Evolutionary conservation across 2,113 vertebrate genomes (phyloP).

Genomic region (Dolichallabes microphthalmus): DNA sequence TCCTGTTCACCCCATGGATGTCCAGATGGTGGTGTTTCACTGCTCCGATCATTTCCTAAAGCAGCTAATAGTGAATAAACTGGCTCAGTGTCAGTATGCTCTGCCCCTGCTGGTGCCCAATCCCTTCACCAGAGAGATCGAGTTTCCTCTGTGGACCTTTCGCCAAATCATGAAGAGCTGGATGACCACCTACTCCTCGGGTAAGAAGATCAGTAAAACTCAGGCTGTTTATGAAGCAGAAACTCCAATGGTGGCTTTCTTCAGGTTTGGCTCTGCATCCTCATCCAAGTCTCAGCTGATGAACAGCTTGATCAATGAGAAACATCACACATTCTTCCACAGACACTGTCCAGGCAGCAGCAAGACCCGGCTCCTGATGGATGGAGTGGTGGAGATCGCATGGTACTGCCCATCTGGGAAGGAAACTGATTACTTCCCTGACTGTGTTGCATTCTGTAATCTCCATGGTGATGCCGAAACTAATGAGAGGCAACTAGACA

Average conservation of each 20-base stretch:
- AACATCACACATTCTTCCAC: slow-evolving; percentile 71
- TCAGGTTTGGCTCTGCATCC: slow-evolving; percentile 69
- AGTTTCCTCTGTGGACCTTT: slow-evolving; percentile 73
- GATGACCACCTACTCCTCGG: slow-evolving; percentile 50
- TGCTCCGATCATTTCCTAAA: slow-evolving; percentile 72
- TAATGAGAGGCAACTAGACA: neutral
- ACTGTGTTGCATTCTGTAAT: slow-evolving; percentile 72
- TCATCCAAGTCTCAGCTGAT: slow-evolving; percentile 77
- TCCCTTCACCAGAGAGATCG: slow-evolving; percentile 55
- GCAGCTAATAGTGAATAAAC: slow-evolving; percentile 69
- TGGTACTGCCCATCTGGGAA: slow-evolving; percentile 75
- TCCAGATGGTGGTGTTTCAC: slow-evolving; percentile 76
- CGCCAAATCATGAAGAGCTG: slow-evolving; percentile 70
- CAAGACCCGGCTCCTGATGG: slow-evolving; percentile 64
- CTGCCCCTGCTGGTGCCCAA: slow-evolving; percentile 73
- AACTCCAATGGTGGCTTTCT: slow-evolving; percentile 69
- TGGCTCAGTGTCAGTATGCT: slow-evolving; percentile 75
- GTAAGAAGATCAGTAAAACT: slow-evolving; percentile 22
- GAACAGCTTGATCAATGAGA: slow-evolving; percentile 69
- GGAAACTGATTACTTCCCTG: slow-evolving; percentile 63
- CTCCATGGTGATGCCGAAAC: slow-evolving; percentile 37
- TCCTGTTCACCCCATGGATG: slow-evolving; percentile 75
- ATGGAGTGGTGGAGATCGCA: slow-evolving; percentile 73
- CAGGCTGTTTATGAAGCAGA: slow-evolving; percentile 62
- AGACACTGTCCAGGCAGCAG: slow-evolving; percentile 66